Base-by-base conservation (phyloP, 2,113 vertebrate species). In the Nesoenas mayeri region DNA sequence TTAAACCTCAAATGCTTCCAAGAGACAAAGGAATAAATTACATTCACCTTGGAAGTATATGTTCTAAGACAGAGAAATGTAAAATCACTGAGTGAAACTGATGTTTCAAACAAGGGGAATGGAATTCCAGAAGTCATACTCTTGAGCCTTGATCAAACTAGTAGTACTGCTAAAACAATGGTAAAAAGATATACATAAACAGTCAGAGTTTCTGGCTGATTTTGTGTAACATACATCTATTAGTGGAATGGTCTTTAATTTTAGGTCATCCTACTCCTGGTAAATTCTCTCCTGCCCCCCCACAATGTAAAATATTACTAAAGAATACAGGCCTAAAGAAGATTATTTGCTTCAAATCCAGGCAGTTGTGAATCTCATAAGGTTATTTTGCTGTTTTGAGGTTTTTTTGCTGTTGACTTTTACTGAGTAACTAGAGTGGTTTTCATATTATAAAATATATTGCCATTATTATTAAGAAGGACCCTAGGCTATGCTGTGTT, bases 11-110 rank as follows among this genome's bases (percentile, higher is more conserved):
- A 80, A 87, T 81, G 29, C 24, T 91, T 84, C 32, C 60, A 81
- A 78, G 42, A 92, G 69, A 84, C 48, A 88, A 91, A 95, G 19
- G 48, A 86, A 70, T 74, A 84, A 75, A 71, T 79, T 71, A 60
- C 8, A 38, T 7, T 89, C 47, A 71, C 57, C 61, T 93, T 75
- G 48, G 36, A 89, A 74, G 34, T 71, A 26, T 25, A 3, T 34
- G 21, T 73, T 93, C 58, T 73, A 83, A 81, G 53, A 38, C 4
- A 84, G 17, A 48, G 15, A 81, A 78, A 42, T 32, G 1, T 64
- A 86, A 80, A 88, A 89, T 36, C 31, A 54, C 40, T 40, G 26
- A 54, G n/a, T 51, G 36, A 90, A 83, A 11, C 9, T 40, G 32
- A 75, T 31, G 22, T 73, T 91, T 66, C 44, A 58, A 73, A 58